Percentiles rank a stretch among this genome's conserved stretches.
Evolutionary conservation across 2,888 invertebrate species (phyloP).

Genomic region (Electrophaes corylata): DNA sequence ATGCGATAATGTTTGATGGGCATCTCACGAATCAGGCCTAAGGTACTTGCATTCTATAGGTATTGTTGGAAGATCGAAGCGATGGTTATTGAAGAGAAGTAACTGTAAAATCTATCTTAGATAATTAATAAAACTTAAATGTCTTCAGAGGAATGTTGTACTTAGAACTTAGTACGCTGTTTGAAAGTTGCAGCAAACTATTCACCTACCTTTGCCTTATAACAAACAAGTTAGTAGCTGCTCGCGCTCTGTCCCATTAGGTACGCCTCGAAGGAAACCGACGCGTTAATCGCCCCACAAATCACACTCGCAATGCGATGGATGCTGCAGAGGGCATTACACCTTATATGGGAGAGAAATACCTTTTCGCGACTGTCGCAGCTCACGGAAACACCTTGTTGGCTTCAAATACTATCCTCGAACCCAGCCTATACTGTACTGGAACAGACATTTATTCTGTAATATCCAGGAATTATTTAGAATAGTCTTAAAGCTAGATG

Average conservation of each 20-base stretch:
- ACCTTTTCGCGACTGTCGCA: conserved; percentile 4
- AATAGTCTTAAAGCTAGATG: too few relatives aligned
- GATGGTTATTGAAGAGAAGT: background rate
- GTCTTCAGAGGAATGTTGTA: background rate
- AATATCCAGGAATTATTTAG: too few relatives aligned
- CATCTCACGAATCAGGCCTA: conserved; percentile 36
- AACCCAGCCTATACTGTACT: background rate
- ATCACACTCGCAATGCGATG: conserved; percentile 16
- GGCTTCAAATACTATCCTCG: background rate
- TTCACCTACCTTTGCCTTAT: background rate
- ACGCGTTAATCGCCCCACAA: conserved; percentile 22
- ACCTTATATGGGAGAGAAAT: conserved; percentile 25
- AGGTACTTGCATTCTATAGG: conserved; percentile 2
- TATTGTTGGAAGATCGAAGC: conserved; percentile 9
- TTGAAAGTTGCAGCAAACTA: background rate
- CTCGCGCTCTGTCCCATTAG: conserved; percentile 11
- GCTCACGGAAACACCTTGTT: background rate
- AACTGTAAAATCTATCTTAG: background rate
- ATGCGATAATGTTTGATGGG: conserved; percentile 27
- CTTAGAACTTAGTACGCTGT: background rate
- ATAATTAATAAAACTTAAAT: background rate
- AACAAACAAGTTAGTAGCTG: conserved; percentile 3
- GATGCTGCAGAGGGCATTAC: conserved; percentile 15
- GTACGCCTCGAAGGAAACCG: background rate
- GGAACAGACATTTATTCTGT: too few relatives aligned